Evolutionary conservation across 2,113 vertebrate genomes (phyloP).

Genomic region (Sander vitreus): DNA sequence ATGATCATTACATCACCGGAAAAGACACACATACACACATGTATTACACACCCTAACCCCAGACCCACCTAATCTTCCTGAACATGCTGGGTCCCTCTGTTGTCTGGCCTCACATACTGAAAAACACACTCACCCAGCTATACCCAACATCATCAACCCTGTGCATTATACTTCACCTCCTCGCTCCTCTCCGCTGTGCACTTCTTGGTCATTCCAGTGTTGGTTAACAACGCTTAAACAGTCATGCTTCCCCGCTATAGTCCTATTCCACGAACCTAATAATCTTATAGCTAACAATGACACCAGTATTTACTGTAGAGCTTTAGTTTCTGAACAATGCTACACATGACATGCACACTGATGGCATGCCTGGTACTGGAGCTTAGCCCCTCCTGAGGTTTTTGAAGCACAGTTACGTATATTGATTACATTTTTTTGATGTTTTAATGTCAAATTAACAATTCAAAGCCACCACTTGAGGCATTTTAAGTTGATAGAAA

Average conservation of each 20-base stretch:
- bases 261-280: slow-evolving; percentile 64
- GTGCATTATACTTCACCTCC: background rate
- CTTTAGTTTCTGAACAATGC: slow-evolving; percentile 33
- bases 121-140: slow-evolving; percentile 4
- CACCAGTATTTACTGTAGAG: slow-evolving; percentile 57
- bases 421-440: background rate
- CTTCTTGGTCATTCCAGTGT: slow-evolving; percentile 33
- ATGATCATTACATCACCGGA: background rate
- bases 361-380: slow-evolving; percentile 9
- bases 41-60: background rate
- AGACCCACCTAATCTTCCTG: slow-evolving; percentile 26
- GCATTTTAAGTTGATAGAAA: background rate
- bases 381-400: slow-evolving; percentile 20
- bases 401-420: background rate
- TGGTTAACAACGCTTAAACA: slow-evolving; percentile 46
- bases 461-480: background rate
- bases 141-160: slow-evolving; percentile 4
- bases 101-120: background rate
- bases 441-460: background rate
- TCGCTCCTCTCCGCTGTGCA: slow-evolving; percentile 16
- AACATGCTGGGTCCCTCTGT: background rate
- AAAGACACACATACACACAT: background rate
- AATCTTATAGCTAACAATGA: slow-evolving; percentile 68
- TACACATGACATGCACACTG: slow-evolving; percentile 33
- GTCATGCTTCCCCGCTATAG: slow-evolving; percentile 44